phyloP scores from a whole-genome alignment of 2,888 invertebrate species.

The Polymixis lichenea region DNA sequence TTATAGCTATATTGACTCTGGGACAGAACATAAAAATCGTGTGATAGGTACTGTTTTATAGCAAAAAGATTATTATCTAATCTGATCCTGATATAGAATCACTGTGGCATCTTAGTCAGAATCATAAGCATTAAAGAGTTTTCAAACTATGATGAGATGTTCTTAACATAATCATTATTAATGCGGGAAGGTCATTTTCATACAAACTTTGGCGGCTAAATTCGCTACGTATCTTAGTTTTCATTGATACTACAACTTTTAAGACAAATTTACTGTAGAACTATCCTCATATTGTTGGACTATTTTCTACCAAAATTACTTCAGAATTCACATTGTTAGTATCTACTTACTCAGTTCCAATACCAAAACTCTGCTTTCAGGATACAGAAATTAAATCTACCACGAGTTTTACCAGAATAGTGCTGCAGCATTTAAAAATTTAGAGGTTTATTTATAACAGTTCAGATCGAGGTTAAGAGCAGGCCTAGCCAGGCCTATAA shows the following conservation, averaged over 20 bases:
- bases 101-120: slow-evolving; percentile 1
- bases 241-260: not conserved
- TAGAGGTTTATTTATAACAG: not conserved
- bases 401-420: not conserved
- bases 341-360: not conserved
- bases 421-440: not conserved
- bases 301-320: not conserved
- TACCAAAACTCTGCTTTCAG: not conserved
- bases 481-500: too few relatives aligned
- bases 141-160: not conserved
- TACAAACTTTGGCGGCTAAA: not conserved
- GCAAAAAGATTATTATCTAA: slow-evolving; percentile 16
- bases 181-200: not conserved
- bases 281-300: not conserved
- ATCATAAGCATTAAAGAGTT: slow-evolving; percentile 1
- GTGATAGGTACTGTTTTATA: not conserved
- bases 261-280: not conserved
- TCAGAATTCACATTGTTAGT: not conserved
- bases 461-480: not conserved
- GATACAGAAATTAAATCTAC: not conserved
- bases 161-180: not conserved
- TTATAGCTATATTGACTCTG: slow-evolving; percentile 17
- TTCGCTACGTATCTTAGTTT: not conserved
- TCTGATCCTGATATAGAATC: slow-evolving; percentile 15
- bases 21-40: slow-evolving; percentile 22